phyloP scores from a whole-genome alignment of 2,797 vertebrate species.

The Neomorphus geoffroyi region DNA sequence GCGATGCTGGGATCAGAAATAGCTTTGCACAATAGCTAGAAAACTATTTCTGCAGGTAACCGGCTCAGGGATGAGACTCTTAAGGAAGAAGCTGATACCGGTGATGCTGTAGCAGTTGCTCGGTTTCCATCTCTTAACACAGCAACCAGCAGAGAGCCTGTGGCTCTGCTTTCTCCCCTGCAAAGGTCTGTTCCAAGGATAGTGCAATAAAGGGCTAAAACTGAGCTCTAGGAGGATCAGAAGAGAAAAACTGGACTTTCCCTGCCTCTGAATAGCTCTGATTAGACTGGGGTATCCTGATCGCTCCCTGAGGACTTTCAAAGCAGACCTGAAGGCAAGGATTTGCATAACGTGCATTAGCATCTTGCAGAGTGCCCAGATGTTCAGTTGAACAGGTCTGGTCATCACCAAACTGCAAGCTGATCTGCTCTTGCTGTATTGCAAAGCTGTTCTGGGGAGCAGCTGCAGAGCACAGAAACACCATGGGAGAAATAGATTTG shows the following conservation, averaged over 20 bases:
- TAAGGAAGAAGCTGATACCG: not conserved
- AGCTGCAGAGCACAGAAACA: not conserved
- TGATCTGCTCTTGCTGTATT: not conserved
- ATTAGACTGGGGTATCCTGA: not conserved
- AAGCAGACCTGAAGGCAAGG: not conserved
- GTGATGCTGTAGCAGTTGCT: not conserved
- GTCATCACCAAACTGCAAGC: not conserved
- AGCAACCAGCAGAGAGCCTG: not conserved
- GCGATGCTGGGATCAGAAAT: conserved; percentile 55
- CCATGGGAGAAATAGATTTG: not conserved
- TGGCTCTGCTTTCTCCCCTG: not conserved
- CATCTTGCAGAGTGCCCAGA: not conserved
- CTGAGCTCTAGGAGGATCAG: not conserved
- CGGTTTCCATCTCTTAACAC: not conserved
- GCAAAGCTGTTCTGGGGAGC: not conserved
- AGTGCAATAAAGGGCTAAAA: not conserved
- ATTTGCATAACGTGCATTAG: accelerated
- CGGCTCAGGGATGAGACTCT: not conserved
- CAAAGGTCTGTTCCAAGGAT: not conserved
- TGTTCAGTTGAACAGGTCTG: accelerated
- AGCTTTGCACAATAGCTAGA: not conserved
- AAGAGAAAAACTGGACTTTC: not conserved
- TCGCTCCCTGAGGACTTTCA: not conserved
- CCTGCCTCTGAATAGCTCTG: not conserved
- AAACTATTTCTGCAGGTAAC: not conserved